Evolutionary conservation across 2,797 vertebrate species (phyloP).

Genomic region (Eidolon dupreanum): DNA sequence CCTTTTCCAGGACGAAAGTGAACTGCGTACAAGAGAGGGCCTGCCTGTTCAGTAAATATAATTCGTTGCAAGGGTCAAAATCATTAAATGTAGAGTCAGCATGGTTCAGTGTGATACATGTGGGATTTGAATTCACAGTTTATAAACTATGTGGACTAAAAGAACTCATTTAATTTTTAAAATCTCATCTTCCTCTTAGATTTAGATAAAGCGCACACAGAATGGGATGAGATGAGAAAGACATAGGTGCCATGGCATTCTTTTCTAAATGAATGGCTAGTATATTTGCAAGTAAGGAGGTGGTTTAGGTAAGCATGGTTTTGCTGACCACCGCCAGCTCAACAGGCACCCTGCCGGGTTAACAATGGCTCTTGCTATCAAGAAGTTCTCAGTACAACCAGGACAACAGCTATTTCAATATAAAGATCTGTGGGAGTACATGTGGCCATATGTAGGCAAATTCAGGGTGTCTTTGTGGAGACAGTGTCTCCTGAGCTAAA

Average conservation of each 20-base stretch:
- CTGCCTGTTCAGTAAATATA: background rate
- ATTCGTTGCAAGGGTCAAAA: background rate
- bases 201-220: background rate
- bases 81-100: background rate
- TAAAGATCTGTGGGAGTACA: background rate
- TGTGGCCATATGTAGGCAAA: background rate
- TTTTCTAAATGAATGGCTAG: background rate
- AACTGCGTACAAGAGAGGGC: background rate
- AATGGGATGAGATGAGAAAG: background rate
- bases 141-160: fast-evolving
- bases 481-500: background rate
- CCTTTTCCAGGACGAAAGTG: background rate
- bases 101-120: fast-evolving
- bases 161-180: background rate
- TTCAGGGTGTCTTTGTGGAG: background rate
- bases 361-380: background rate
- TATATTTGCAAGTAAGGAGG: fast-evolving
- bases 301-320: fast-evolving
- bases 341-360: background rate
- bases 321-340: fast-evolving
- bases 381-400: background rate
- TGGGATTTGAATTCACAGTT: background rate
- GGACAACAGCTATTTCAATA: too few species aligned
- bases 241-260: fast-evolving
- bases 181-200: background rate